Base-by-base conservation (phyloP, 2,888 invertebrate genomes). In the Rhagonycha lutea region DNA sequence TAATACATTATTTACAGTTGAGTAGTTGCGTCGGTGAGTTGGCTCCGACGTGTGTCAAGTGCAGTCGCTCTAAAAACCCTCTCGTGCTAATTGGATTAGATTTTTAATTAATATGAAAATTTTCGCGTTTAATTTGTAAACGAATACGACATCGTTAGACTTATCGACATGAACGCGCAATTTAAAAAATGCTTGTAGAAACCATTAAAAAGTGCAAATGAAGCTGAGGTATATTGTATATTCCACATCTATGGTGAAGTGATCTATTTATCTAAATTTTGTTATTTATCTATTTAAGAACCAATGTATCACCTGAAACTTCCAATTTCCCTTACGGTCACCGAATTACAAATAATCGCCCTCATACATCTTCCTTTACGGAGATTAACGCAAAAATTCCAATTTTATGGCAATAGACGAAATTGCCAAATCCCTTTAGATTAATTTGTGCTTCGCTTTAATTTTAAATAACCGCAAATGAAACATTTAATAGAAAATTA, bases 41-140 rank as follows among this genome's bases (percentile, higher is more conserved):
- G 86, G 85, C 85, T 82, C 82, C 85, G 87, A 87, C 87, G 87
- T 87, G 84, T 86, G 87, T 87, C 87, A 87, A 86, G 87, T 87
- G 86, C 87, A 87, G 87, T 84, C 85, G 83, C 83, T 84, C 82
- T 84, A 84, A 84, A 65, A 85, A 85, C 84, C 85, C 85, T 84
- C 84, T 85, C 83, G 83, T 84, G 84, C 85, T 87, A 88, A 88
- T 88, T 88, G 88, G 87, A 88, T 87, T 84, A 86, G 86, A 86
- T 87, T 87, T 87, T 87, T 88, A 88, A 88, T 88, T 88, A 88
- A 88, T 87, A 87, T 86, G 86, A 87, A 87, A 87, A 87, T 88
- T 86, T 84, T 84, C 85, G 83, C 84, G 82, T 84, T 85, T 84
- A 83, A 84, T 83, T 82, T 81, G 78, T 81, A 78, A 79, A 74